Evolutionary conservation across 1,140 invertebrate genomes (phyloP).

Genomic region (Tachypleus tridentatus): DNA sequence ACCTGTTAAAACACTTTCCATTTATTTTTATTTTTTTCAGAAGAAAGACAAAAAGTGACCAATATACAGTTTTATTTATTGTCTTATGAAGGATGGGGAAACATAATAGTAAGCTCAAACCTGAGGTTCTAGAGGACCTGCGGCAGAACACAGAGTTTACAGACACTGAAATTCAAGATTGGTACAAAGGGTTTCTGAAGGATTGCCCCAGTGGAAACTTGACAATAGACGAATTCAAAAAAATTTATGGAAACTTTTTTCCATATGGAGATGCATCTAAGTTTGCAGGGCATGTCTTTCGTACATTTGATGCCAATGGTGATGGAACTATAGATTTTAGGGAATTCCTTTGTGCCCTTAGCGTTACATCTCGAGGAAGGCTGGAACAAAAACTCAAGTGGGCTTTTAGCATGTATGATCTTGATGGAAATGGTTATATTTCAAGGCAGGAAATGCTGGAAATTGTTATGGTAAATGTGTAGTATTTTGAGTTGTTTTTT

Average conservation of each 20-base stretch:
- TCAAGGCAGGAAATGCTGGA: constrained; percentile 91
- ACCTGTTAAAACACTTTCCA: too few species aligned
- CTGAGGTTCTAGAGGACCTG: constrained; percentile 89
- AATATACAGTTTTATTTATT: too few species aligned
- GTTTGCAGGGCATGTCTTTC: constrained; percentile 97
- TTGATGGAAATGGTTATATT: constrained; percentile 89
- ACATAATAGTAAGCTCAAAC: constrained; percentile 95
- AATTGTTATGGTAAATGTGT: constrained; percentile 70
- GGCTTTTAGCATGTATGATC: constrained; percentile 96
- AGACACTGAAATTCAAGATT: constrained; percentile 98
- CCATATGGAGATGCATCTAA: constrained; percentile 96
- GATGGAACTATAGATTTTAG: constrained; percentile 96
- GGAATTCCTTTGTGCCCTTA: constrained; percentile 92
- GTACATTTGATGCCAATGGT: constrained; percentile 93
- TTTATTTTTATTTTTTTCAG: too few species aligned
- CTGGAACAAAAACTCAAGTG: constrained; percentile 92
- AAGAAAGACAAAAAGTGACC: too few species aligned
- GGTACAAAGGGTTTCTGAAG: constrained; percentile 97
- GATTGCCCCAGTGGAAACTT: constrained; percentile 93
- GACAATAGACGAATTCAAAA: constrained; percentile 95
- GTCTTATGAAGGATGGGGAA: constrained; percentile 63
- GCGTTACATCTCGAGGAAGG: constrained; percentile 88
- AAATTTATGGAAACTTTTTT: constrained; percentile 98
- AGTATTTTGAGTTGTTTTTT: too few species aligned
- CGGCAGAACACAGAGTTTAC: constrained; percentile 93